These are phyloP conservation scores for Noturus placidus DNA, from an alignment of 2,113 vertebrate species.

Conservation along the genomic window DNA sequence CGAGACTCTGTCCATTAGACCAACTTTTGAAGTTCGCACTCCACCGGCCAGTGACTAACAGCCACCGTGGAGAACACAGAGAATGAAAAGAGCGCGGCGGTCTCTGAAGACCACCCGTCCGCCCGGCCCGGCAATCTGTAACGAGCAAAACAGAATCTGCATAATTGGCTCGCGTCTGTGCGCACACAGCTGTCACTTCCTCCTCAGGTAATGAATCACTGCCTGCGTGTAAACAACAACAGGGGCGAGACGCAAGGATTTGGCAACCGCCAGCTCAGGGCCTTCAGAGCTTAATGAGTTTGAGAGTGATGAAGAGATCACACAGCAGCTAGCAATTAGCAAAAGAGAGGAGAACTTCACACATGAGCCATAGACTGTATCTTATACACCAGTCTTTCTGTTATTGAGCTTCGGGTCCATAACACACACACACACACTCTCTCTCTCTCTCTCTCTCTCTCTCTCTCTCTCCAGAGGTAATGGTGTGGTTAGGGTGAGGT, in stretches of 20 bases:
- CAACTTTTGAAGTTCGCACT: slow-evolving; percentile 10
- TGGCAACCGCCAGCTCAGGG: slow-evolving; percentile 25
- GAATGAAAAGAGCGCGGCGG: not conserved
- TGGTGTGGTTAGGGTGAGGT: not conserved
- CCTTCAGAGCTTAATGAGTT: slow-evolving; percentile 46
- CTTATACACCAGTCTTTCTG: not conserved
- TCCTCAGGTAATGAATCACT: slow-evolving; percentile 57
- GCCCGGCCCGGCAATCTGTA: slow-evolving; percentile 43
- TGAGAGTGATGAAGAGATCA: slow-evolving; percentile 37
- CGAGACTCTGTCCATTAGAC: slow-evolving; percentile 3
- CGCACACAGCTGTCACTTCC: slow-evolving; percentile 41
- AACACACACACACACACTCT: not conserved
- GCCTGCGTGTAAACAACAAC: slow-evolving; percentile 46
- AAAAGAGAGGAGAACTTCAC: not conserved
- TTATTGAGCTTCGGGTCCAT: not conserved
- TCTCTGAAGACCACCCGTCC: slow-evolving; percentile 47
- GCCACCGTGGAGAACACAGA: not conserved
- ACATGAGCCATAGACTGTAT: slow-evolving; percentile 11
- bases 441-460: too few species aligned
- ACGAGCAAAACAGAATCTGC: slow-evolving; percentile 55
- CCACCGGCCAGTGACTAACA: slow-evolving; percentile 4
- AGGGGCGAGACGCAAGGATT: slow-evolving; percentile 26
- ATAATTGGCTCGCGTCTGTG: slow-evolving; percentile 57
- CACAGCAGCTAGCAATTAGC: slow-evolving; percentile 30
- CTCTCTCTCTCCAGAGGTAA: not conserved